Conservation (phyloP, 2,888 invertebrate genomes). For the Drosophila monieri region DNA sequence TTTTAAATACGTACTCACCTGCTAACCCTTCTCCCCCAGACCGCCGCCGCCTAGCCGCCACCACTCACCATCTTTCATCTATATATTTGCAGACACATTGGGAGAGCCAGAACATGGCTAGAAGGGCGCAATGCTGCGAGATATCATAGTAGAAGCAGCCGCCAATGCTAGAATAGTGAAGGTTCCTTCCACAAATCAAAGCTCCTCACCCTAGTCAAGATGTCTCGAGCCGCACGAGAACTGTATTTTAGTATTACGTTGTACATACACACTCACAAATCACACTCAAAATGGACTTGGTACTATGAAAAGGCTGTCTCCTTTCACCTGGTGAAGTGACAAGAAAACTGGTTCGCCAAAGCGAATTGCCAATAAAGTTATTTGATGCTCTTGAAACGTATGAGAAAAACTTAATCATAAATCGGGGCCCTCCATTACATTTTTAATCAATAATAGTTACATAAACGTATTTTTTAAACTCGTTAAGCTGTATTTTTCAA, state of each 20-base stretch:
- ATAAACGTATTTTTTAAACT: not conserved
- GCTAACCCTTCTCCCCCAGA: not conserved
- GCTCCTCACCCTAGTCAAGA: conserved; percentile 66
- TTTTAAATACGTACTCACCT: conserved; percentile 23
- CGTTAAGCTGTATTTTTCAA: not conserved
- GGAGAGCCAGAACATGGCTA: conserved; percentile 69
- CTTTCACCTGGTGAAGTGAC: conserved; percentile 39
- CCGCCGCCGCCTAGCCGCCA: conserved; percentile 41
- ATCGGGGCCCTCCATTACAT: not conserved
- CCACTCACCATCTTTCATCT: conserved; percentile 72
- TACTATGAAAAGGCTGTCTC: conserved; percentile 28
- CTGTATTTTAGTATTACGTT: conserved; percentile 65
- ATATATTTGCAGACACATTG: conserved; percentile 79
- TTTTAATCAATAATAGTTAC: not conserved
- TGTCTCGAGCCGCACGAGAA: conserved; percentile 54
- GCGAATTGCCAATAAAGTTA: conserved; percentile 48
- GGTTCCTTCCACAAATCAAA: conserved; percentile 55
- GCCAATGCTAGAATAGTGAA: conserved; percentile 33
- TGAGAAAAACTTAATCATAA: conserved; percentile 14
- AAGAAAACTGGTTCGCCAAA: conserved; percentile 30
- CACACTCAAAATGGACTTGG: conserved; percentile 18
- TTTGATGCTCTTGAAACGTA: conserved; percentile 35
- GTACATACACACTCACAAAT: conserved; percentile 34
- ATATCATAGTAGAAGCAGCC: conserved; percentile 73
- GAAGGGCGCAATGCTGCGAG: conserved; percentile 79